phyloP scores from a whole-genome alignment of 2,113 vertebrate species.

The Callospermophilus lateralis region DNA sequence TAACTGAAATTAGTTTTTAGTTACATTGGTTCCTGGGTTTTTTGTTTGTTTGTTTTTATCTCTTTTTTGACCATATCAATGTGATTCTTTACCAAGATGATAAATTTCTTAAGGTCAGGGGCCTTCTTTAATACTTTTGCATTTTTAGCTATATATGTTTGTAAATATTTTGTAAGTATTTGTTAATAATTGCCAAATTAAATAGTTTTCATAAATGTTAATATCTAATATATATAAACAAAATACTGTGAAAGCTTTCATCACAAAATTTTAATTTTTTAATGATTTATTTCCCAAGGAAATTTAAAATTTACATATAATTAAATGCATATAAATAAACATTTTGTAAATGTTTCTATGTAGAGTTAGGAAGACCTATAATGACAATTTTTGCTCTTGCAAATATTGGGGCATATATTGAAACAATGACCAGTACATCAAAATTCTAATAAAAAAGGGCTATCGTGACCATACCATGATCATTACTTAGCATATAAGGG shows the following conservation, averaged over 20 bases:
- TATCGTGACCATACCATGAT: neutral
- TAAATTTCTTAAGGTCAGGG: neutral
- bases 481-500: neutral
- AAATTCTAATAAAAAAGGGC: neutral
- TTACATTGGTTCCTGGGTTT: neutral
- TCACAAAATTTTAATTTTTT: neutral
- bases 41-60: neutral
- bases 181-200: constrained; percentile 32
- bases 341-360: neutral
- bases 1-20: neutral
- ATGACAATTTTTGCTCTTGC: neutral
- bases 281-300: neutral
- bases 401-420: neutral
- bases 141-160: neutral
- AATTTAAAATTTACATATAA: constrained; percentile 44
- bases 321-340: neutral
- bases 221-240: constrained; percentile 20
- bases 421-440: neutral
- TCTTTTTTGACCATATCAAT: constrained; percentile 19
- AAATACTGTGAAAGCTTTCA: neutral
- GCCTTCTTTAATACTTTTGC: neutral
- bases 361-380: neutral
- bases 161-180: neutral
- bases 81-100: constrained; percentile 13
- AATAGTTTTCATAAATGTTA: neutral